Percentiles rank a stretch among this genome's conserved stretches.
Conservation (phyloP, 2,797 vertebrate genomes). For the Naso thynnoides region DNA sequence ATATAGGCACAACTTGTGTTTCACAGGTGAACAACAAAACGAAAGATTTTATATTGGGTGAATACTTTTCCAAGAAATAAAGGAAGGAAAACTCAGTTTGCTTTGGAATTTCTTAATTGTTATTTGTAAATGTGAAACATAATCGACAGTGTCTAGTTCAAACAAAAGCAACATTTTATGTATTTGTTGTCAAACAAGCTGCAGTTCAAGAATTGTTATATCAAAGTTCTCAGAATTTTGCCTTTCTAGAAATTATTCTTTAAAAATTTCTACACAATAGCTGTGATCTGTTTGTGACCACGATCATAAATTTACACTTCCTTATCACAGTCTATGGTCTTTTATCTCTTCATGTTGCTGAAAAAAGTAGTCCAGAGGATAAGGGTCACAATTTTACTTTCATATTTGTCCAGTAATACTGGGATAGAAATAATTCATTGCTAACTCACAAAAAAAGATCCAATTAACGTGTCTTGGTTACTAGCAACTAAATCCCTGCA, state of each 20-base stretch:
- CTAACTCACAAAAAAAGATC: too few relatives aligned
- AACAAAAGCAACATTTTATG: neutral
- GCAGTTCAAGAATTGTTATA: neutral
- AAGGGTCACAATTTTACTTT: constrained; percentile 2
- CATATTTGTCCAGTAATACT: neutral
- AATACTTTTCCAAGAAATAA: neutral
- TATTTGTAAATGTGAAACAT: neutral
- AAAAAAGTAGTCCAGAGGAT: neutral
- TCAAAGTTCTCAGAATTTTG: neutral
- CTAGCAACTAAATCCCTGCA: neutral
- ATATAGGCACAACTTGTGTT: neutral
- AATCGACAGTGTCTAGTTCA: neutral
- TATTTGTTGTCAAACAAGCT: neutral
- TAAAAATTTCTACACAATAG: neutral
- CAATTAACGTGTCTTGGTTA: neutral
- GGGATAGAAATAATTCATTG: neutral
- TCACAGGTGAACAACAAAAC: constrained; percentile 28
- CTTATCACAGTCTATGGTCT: constrained; percentile 17
- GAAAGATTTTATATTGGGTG: constrained; percentile 2
- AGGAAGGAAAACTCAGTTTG: constrained; percentile 26
- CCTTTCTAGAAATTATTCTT: neutral
- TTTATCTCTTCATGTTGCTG: neutral
- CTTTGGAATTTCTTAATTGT: constrained; percentile 6
- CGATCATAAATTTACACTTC: neutral
- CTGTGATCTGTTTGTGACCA: neutral